phyloP scores from a whole-genome alignment of 2,888 invertebrate species.

The Melanostoma mellinum region DNA sequence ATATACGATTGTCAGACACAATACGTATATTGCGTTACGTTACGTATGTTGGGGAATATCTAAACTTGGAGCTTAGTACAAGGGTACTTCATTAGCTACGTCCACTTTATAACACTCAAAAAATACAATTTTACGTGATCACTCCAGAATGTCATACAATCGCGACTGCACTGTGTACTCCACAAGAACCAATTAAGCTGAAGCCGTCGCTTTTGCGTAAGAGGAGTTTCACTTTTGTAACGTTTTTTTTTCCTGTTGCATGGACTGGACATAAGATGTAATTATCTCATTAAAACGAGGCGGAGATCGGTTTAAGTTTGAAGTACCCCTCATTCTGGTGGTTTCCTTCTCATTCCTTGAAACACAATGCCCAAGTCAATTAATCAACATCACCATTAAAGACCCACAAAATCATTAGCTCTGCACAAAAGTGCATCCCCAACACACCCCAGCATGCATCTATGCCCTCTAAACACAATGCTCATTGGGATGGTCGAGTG shows the following conservation, averaged over 20 bases:
- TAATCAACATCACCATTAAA: constrained; percentile 64
- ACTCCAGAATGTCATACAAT: neutral
- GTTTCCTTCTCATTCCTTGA: constrained; percentile 29
- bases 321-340: constrained; percentile 6
- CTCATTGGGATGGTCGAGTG: constrained; percentile 41
- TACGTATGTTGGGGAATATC: no score
- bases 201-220: constrained; percentile 11
- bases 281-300: constrained; percentile 65
- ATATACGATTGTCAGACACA: no score
- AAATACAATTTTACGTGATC: no score
- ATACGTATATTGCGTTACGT: no score
- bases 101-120: no score
- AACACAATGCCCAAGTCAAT: constrained; percentile 52
- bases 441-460: constrained; percentile 25
- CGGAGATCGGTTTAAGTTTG: constrained; percentile 18
- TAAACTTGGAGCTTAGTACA: no score
- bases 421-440: constrained; percentile 16
- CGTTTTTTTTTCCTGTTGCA: neutral
- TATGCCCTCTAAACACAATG: neutral
- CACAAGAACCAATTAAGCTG: neutral
- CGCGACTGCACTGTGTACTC: neutral
- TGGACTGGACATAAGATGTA: constrained; percentile 18
- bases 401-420: constrained; percentile 61
- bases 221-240: constrained; percentile 9
- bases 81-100: no score